Conservation (phyloP, 1,140 invertebrate genomes). For the Aleiodes sp. region DNA sequence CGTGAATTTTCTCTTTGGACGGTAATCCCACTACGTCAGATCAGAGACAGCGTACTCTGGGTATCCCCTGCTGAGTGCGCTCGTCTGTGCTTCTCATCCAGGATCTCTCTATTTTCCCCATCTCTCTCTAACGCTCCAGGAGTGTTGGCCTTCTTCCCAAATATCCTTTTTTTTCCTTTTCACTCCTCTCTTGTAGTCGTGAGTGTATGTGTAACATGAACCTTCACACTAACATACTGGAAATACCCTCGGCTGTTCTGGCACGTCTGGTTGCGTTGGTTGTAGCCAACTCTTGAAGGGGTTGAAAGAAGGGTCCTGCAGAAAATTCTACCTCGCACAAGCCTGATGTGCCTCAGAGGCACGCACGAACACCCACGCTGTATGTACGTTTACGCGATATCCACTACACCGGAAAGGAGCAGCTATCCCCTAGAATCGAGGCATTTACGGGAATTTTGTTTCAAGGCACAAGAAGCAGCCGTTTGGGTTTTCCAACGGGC, state of each 20-base stretch:
- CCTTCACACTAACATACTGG: background rate
- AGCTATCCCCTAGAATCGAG: background rate
- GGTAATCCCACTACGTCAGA: conserved; percentile 51
- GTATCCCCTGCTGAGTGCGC: conserved; percentile 49
- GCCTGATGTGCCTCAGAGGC: background rate
- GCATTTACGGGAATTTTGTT: conserved; percentile 27
- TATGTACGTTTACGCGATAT: conserved; percentile 21
- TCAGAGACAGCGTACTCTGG: conserved; percentile 39
- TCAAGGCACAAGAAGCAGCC: conserved; percentile 9
- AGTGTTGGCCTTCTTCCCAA: conserved; percentile 32
- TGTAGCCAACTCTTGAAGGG: conserved; percentile 13
- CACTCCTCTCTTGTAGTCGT: background rate
- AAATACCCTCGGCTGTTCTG: conserved; percentile 21
- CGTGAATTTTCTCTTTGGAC: conserved; percentile 47
- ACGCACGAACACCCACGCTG: conserved; percentile 22
- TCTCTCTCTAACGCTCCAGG: conserved; percentile 2
- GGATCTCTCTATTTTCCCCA: conserved; percentile 4
- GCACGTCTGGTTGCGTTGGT: conserved; percentile 28
- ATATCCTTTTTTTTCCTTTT: conserved; percentile 23
- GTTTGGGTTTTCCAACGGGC: background rate
- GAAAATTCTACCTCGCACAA: background rate
- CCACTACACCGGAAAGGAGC: conserved; percentile 16
- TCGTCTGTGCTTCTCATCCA: conserved; percentile 41
- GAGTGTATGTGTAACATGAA: no score
- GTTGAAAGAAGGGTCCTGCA: conserved; percentile 15